Evolutionary conservation across 2,797 vertebrate species (phyloP).

Genomic region (Champsocephalus gunnari): DNA sequence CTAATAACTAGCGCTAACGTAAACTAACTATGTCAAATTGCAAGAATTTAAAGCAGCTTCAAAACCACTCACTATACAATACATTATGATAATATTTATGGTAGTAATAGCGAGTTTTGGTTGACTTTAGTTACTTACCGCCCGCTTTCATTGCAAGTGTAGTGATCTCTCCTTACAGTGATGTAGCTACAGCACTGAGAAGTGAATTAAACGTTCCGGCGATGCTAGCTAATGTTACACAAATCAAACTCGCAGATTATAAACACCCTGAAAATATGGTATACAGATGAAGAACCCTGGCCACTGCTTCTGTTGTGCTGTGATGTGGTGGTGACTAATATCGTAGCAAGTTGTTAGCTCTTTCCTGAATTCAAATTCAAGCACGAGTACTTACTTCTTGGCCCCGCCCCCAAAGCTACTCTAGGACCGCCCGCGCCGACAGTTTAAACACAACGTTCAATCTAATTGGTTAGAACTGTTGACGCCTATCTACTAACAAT

Average conservation of each 20-base stretch:
- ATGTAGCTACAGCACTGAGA: slow-evolving; percentile 21
- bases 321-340: slow-evolving; percentile 28
- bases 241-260: neutral
- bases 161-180: slow-evolving; percentile 43
- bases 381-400: slow-evolving; percentile 64
- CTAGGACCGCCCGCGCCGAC: slow-evolving; percentile 81
- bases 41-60: fast-evolving
- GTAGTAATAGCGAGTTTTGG: neutral
- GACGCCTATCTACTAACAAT: slow-evolving; percentile 22
- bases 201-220: slow-evolving; percentile 41
- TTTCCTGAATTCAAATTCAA: slow-evolving; percentile 74
- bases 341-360: slow-evolving; percentile 41
- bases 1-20: slow-evolving; percentile 1
- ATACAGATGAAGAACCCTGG: too few species aligned
- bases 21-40: neutral
- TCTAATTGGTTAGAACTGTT: slow-evolving; percentile 63
- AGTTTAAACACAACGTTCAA: slow-evolving; percentile 83
- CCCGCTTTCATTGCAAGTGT: slow-evolving; percentile 86
- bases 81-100: fast-evolving
- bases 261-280: neutral
- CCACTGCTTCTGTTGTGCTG: slow-evolving; percentile 4
- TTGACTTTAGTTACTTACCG: slow-evolving; percentile 77
- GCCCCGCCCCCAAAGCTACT: slow-evolving; percentile 69
- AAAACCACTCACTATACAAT: neutral
- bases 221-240: neutral